Percentiles rank a stretch among this genome's conserved stretches.
phyloP scores from a whole-genome alignment of 2,888 invertebrate species.

The Aleiodes testaceus region DNA sequence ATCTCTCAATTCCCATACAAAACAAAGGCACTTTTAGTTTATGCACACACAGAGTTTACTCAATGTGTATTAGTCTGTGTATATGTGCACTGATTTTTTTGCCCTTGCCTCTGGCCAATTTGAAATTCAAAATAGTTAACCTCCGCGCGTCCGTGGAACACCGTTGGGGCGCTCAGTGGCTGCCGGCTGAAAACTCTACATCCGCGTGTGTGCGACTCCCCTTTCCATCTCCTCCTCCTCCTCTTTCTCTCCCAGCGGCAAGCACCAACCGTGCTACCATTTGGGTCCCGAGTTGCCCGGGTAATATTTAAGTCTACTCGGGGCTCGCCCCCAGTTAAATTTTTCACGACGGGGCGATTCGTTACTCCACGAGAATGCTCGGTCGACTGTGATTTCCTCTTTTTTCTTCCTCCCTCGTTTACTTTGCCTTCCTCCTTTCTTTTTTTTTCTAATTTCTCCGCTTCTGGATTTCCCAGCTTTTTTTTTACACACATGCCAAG shows the following conservation, averaged over 20 bases:
- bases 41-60: neutral
- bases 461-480: neutral
- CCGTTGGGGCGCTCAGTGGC: conserved; percentile 32
- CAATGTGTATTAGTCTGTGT: neutral
- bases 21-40: neutral
- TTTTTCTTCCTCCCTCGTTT: neutral
- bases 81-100: conserved; percentile 46
- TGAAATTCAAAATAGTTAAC: conserved; percentile 66
- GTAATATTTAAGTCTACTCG: conserved; percentile 51
- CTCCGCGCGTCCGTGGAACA: conserved; percentile 47
- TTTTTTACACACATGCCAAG: neutral
- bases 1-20: conserved; percentile 26
- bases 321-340: conserved; percentile 41
- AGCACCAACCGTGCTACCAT: neutral
- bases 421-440: neutral
- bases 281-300: conserved; percentile 43
- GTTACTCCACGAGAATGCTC: conserved; percentile 32
- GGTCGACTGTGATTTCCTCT: conserved; percentile 41
- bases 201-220: conserved; percentile 22
- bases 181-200: conserved; percentile 17
- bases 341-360: conserved; percentile 45
- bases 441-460: conserved; percentile 4
- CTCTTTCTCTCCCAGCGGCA: conserved; percentile 18
- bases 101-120: conserved; percentile 57
- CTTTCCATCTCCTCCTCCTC: conserved; percentile 10